Evolutionary conservation across 2,113 vertebrate species (phyloP).

Genomic region (Scytalopus superciliaris): DNA sequence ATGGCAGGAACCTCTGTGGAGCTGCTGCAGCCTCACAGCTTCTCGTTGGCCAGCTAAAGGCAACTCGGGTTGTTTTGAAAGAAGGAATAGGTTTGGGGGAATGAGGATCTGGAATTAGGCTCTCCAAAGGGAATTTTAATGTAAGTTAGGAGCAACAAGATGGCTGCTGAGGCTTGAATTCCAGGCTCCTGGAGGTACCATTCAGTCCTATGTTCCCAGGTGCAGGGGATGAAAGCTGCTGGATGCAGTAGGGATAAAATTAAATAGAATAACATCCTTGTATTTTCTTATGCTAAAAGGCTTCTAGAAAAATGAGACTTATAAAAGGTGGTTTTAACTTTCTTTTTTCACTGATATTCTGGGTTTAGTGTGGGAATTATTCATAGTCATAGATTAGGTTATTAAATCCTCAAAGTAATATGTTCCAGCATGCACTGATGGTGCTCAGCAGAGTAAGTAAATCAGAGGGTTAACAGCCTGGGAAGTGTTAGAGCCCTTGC

Average conservation of each 20-base stretch:
- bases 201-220: too few species aligned
- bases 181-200: background rate
- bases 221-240: background rate
- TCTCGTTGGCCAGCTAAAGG: rapidly evolving
- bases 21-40: background rate
- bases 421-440: background rate
- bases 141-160: background rate
- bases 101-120: background rate
- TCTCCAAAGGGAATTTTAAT: background rate
- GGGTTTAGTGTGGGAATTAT: background rate
- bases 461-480: constrained; percentile 16
- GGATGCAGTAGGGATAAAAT: background rate
- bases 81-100: background rate
- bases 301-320: background rate
- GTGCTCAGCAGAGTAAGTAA: background rate
- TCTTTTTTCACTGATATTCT: background rate
- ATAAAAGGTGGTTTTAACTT: background rate
- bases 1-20: rapidly evolving
- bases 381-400: background rate
- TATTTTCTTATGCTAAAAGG: background rate
- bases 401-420: background rate
- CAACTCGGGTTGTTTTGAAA: background rate
- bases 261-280: rapidly evolving
- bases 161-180: background rate
- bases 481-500: background rate